These are phyloP conservation scores for Cosmia pyralina DNA, from an alignment of 2,888 invertebrate genomes.

Conservation along the genomic window DNA sequence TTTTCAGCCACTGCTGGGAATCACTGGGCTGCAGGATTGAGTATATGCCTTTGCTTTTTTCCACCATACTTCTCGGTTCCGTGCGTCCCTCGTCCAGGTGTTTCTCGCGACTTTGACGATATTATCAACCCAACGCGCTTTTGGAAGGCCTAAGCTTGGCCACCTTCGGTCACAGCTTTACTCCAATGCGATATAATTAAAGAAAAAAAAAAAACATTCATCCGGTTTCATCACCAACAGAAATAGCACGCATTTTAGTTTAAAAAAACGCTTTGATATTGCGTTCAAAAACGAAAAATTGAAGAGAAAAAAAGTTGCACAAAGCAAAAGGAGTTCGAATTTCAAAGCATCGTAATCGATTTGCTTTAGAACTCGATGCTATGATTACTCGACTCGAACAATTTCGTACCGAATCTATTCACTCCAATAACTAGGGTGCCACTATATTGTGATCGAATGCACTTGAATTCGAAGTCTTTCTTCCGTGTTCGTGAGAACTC, in stretches of 20 bases:
- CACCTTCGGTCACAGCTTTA: too few species aligned
- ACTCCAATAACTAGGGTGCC: conserved; percentile 73
- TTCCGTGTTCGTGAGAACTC: conserved; percentile 75
- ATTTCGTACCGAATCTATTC: conserved; percentile 69
- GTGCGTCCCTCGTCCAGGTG: too few species aligned
- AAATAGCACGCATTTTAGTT: conserved; percentile 35
- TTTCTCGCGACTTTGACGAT: too few species aligned
- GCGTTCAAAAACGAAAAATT: conserved; percentile 59
- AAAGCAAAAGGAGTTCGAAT: conserved; percentile 74
- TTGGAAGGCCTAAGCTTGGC: too few species aligned
- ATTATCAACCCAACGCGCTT: too few species aligned
- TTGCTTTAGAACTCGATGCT: conserved; percentile 74
- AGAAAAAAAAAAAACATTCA: not conserved
- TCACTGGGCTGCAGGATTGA: too few species aligned
- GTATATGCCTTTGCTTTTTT: too few species aligned
- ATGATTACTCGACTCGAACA: conserved; percentile 66
- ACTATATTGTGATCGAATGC: conserved; percentile 70
- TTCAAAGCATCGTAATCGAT: conserved; percentile 79
- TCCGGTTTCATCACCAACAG: conserved; percentile 6
- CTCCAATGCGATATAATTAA: too few species aligned
- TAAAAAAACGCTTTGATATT: conserved; percentile 40
- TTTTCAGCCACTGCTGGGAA: too few species aligned
- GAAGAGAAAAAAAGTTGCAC: conserved; percentile 68
- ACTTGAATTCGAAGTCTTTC: conserved; percentile 67
- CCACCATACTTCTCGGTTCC: too few species aligned